Base-by-base conservation (phyloP, 2,888 invertebrate genomes). In the Megastigmus dorsalis region DNA sequence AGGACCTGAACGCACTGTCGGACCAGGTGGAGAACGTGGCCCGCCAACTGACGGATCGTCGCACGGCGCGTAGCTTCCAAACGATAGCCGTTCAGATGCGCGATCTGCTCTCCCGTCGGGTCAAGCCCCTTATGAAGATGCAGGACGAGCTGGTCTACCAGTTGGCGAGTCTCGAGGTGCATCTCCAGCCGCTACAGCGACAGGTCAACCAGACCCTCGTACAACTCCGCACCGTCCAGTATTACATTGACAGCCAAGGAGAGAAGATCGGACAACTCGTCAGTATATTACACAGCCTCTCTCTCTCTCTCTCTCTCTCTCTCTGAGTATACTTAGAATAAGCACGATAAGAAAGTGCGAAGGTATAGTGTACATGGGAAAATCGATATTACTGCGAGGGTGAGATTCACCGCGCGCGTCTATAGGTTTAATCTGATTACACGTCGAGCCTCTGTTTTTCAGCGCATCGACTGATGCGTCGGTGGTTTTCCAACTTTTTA, bases 221-320 rank as follows among this genome's bases (percentile, higher is more conserved):
- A 70, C 94, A 94, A 83, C 90, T 95, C 79, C 93, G 93, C 81
- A 93, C 92, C n/a, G 92, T 94, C 55, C 95, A 95, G 85, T 93
- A 91, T 84, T 94, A 93, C 87, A 90, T 95, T 76, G 92, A 94
- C 81, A 93, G 92, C 82, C 93, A 93, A 80, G 93, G 93, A 36
- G 91, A 91, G 60, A 90, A 92, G 79, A 93, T 95, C 80, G 93
- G 93, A 65, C 90, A 91, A 81, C 91, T 92, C 91, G 93, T 93
- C 88, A 89, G 89, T 80, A 86, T 71, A 50, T 55, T 28, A 7
- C 50, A 43, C 6, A 7, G n/a, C n/a, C n/a, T 33, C 65, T 52
- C 50, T 63, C 23, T 54, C 62, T 70, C 10, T 66, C 6, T 26
- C 30, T 52, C 52, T 23, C 54, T 48, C 36, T 43, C 52, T 43